Conservation (phyloP, 2,888 invertebrate species). For the Allacma fusca region DNA sequence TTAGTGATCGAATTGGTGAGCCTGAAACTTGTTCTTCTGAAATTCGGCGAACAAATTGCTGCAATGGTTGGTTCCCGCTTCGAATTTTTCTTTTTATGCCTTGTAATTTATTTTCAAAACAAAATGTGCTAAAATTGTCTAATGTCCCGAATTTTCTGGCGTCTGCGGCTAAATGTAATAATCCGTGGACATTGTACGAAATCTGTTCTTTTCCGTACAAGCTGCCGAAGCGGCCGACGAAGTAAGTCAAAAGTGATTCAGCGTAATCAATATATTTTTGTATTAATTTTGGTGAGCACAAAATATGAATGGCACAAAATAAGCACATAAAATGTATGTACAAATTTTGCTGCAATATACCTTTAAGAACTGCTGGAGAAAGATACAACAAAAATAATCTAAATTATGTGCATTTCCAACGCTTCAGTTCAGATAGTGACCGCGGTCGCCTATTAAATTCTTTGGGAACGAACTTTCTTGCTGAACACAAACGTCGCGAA, state of each 20-base stretch:
- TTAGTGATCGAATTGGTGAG: too few relatives aligned
- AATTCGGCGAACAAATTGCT: slow-evolving; percentile 7
- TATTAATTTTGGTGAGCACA: background rate
- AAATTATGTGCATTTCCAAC: too few relatives aligned
- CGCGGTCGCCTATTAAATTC: too few relatives aligned
- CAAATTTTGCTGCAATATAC: too few relatives aligned
- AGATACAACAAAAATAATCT: too few relatives aligned
- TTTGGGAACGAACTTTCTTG: too few relatives aligned
- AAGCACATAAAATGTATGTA: too few relatives aligned
- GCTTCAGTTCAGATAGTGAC: too few relatives aligned
- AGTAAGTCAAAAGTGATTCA: background rate
- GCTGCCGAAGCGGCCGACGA: too few relatives aligned
- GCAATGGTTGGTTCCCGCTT: background rate
- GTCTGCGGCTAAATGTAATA: slow-evolving; percentile 16
- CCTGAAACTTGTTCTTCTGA: too few relatives aligned
- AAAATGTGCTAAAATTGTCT: background rate
- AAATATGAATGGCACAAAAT: background rate
- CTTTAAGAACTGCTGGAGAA: too few relatives aligned
- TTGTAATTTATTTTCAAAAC: slow-evolving; percentile 18
- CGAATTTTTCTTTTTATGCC: background rate
- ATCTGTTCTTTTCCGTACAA: slow-evolving; percentile 15
- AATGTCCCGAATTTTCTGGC: background rate
- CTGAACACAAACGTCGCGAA: too few relatives aligned
- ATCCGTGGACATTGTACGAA: slow-evolving; percentile 24
- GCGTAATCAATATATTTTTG: background rate